Evolutionary conservation across 2,888 invertebrate species (phyloP), one percentile per base, ranked within the genome.

Genomic region (Sipha maydis): DNA sequence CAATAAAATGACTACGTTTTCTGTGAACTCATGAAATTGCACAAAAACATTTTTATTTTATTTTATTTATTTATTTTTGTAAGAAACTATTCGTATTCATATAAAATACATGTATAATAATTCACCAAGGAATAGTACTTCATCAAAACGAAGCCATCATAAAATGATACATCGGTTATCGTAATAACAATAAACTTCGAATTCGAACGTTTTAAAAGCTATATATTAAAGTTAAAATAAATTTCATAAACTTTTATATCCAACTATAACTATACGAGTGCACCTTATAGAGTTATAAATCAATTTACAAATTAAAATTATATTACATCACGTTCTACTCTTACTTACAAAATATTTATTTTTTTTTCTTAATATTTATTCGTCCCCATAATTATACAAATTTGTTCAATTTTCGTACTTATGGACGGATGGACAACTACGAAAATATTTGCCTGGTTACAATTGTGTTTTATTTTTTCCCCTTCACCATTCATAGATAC

Each of bases 1-100:
- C 77, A 67, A 85, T 77, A 85, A 85, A 85, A 77, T 34, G 67
- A 67, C 85, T 69, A 31, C 67, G 48, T 77, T 77, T 85, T 85
- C 34, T 31, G 77, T 69, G 67, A 85, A 69, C 48, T 85, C 77
- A 77, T 77, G 85, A 85, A 85, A 77, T 85, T 85, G 77, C 67
- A 85, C 77, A 69, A 31, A 31, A 34, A n/a, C 41, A 67, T 73
- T 75, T 61, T 31, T 61, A 48, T 85, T 56, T 75, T 61, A 48
- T 61, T 77, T 77, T 69, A 34, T 34, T 34, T 69, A 34, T 34
- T 34, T 34, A 4, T 34, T 41, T 28, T 14, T 14, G 11, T 48
- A 69, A 85, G 77, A 69, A 85, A 17, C 77, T 54, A 77, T 85
- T 77, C 77, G 85, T 77, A 85, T 85, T 67, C 77, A 77, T 77